Conservation (phyloP, 2,113 vertebrate species). For the Tragelaphus strepsiceros region DNA sequence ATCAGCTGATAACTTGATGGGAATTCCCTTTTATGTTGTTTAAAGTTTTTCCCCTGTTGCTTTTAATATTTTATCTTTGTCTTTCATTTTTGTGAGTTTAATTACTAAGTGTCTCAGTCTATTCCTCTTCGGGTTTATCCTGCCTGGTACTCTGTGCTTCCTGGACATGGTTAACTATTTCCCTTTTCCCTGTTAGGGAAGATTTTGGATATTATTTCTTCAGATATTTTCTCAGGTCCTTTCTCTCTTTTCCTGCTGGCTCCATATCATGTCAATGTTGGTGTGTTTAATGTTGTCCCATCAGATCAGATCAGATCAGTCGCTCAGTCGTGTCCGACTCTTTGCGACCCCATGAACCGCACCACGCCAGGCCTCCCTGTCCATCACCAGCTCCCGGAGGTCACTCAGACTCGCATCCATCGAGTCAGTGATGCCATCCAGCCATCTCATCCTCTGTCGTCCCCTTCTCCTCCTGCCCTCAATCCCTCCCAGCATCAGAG, state of each 20-base stretch:
- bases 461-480: too few species aligned
- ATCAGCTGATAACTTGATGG: background rate
- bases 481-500: too few species aligned
- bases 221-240: background rate
- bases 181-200: background rate
- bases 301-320: too few species aligned
- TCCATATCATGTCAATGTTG: background rate
- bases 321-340: too few species aligned
- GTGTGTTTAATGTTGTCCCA: background rate
- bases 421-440: too few species aligned
- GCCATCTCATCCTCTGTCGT: too few species aligned
- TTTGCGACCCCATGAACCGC: too few species aligned
- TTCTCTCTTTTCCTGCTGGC: background rate
- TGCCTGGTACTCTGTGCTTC: background rate
- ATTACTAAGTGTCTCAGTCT: background rate
- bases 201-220: background rate
- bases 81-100: background rate
- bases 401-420: too few species aligned
- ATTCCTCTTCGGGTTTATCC: background rate
- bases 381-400: too few species aligned
- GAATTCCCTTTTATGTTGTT: background rate
- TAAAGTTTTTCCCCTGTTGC: background rate
- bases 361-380: too few species aligned
- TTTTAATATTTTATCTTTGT: background rate
- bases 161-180: background rate